These are phyloP conservation scores for Nansenia antarctica DNA, from an alignment of 2,113 vertebrate genomes.

Conservation along the genomic window DNA sequence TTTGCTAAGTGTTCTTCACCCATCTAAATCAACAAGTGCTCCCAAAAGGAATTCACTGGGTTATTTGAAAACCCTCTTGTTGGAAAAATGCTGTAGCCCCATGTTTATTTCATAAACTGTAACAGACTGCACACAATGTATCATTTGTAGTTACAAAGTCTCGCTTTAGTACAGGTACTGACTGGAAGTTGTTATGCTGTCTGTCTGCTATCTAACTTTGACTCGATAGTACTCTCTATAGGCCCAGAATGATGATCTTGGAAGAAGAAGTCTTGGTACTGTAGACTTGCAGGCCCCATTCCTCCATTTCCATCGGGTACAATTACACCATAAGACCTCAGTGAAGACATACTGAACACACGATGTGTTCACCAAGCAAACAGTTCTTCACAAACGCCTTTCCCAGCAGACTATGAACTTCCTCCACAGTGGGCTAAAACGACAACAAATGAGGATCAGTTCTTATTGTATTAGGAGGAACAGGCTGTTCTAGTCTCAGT, in stretches of 20 bases:
- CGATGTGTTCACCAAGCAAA: not conserved
- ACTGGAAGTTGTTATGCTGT: no score
- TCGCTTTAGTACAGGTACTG: no score
- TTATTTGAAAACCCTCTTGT: no score
- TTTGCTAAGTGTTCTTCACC: not conserved
- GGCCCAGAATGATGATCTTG: no score
- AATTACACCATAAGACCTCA: not conserved
- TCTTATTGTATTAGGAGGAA: not conserved
- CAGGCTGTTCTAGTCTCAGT: not conserved
- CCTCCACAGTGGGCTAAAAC: not conserved
- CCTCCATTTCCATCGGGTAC: not conserved
- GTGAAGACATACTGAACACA: not conserved
- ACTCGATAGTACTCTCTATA: no score
- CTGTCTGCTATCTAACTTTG: no score
- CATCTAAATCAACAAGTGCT: not conserved
- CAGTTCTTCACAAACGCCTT: not conserved
- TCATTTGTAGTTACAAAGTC: no score
- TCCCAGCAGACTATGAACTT: not conserved
- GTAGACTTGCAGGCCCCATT: not conserved
- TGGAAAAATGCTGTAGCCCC: no score
- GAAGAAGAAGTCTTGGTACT: not conserved
- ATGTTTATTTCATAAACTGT: no score
- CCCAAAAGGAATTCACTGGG: not conserved
- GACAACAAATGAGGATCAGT: not conserved
- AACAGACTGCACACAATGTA: no score